Evolutionary conservation across 1,140 invertebrate genomes (phyloP).

Genomic region (Drosophila nannoptera): DNA sequence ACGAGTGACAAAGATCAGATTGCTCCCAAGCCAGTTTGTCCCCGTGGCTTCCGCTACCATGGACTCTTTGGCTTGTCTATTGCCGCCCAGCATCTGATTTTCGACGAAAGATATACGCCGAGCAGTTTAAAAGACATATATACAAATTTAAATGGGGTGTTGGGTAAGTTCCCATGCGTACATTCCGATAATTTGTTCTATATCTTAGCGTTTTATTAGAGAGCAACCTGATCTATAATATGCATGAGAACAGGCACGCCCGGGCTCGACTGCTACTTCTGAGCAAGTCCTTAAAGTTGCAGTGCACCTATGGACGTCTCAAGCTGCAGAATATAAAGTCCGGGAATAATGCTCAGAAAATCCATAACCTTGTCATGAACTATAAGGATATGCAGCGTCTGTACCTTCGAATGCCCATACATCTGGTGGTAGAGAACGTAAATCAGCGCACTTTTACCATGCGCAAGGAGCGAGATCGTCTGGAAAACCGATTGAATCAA

Average conservation of each 20-base stretch:
- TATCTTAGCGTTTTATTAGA: slow-evolving; percentile 15
- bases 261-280: slow-evolving; percentile 38
- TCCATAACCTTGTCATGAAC: slow-evolving; percentile 65
- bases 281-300: slow-evolving; percentile 49
- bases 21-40: slow-evolving; percentile 66
- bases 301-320: slow-evolving; percentile 63
- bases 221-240: slow-evolving; percentile 53
- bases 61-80: slow-evolving; percentile 67
- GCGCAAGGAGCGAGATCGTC: slow-evolving; percentile 73
- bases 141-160: slow-evolving; percentile 53
- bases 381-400: slow-evolving; percentile 70
- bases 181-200: background rate
- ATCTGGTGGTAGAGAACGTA: slow-evolving; percentile 69
- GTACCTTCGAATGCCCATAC: slow-evolving; percentile 72
- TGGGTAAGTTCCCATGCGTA: slow-evolving; percentile 48
- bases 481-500: slow-evolving; percentile 50
- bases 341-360: slow-evolving; percentile 58
- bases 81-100: slow-evolving; percentile 63
- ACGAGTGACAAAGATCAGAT: slow-evolving; percentile 26
- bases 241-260: slow-evolving; percentile 53
- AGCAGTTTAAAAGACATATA: slow-evolving; percentile 61
- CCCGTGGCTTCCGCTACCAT: slow-evolving; percentile 56
- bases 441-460: slow-evolving; percentile 75
- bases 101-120: slow-evolving; percentile 64
- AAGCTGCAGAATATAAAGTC: slow-evolving; percentile 62